Evolutionary conservation across 2,888 invertebrate genomes (phyloP), one percentile per base, ranked within the genome.

Genomic region (Notodonta ziczac): DNA sequence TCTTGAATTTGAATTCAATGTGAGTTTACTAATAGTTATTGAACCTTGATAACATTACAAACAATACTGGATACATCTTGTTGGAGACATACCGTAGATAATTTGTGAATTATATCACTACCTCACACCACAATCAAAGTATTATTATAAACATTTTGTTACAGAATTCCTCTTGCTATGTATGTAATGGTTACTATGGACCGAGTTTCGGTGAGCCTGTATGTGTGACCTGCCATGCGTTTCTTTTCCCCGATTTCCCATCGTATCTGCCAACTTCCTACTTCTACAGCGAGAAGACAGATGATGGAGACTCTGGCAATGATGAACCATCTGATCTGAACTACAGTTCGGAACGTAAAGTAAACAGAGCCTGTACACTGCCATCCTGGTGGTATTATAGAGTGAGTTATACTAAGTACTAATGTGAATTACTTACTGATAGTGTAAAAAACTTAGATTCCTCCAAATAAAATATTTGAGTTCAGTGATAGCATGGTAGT

Each of bases 261-360:
- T 94, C 94, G 10, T 87, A 93, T 70, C 81, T 94, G 55, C 94
- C 94, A 35, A 89, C 86, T 61, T 91, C 94, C 4, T 91, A 89
- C 70, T 92, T 91, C 77, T 89, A 82, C 65, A 94, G 94, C 70
- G 94, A 95, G 67, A 94, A 95, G 65, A 96, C 97, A 6, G 98
- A 98, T 78, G 98, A 98, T 75, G 97, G 97, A 72, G 98, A 98
- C 86, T 98, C 98, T 0, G 99, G 98, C 0, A 99, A 98, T 84
- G 99, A 99, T 84, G 98, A 99, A 83, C 98, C 98, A 0, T 95
- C 96, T 50, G 97, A 97, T 82, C 85, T 95, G 57, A 95, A 94
- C 76, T 95, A 94, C 66, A 94, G 91, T 69, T 88, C 93, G 5
- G 95, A 95, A 58, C 86, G 94, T 39, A 91, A 93, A 77, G 79